These are phyloP conservation scores for Melierax canorus DNA, from an alignment of 2,113 vertebrate species.

Conservation along the genomic window DNA sequence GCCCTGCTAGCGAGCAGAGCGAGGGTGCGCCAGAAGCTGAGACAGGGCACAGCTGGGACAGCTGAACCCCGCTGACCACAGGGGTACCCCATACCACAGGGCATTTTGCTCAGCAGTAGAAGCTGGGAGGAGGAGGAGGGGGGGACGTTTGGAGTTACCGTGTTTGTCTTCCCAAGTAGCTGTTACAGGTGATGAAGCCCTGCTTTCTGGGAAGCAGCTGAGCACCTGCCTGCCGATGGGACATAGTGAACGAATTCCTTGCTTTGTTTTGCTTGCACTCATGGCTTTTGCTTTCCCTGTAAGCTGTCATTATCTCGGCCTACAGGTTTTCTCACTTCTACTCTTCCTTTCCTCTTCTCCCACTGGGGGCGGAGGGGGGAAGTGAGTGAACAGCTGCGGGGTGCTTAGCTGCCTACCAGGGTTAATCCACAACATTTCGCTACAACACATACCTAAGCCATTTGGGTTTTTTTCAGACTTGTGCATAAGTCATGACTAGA, in stretches of 20 bases:
- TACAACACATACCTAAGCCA: background rate
- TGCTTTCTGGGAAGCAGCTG: background rate
- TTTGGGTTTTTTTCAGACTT: background rate
- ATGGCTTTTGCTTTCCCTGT: background rate
- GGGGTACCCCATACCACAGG: too few relatives aligned
- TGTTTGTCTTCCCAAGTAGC: background rate
- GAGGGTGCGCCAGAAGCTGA: background rate
- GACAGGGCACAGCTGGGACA: too few relatives aligned
- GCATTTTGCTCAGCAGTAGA: background rate
- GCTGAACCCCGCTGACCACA: background rate
- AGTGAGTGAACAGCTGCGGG: background rate
- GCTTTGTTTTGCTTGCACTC: background rate
- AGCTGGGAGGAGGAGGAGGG: background rate
- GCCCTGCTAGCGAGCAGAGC: background rate
- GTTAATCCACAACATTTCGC: background rate
- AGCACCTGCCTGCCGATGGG: background rate
- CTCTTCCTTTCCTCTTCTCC: background rate
- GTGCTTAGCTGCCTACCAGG: background rate
- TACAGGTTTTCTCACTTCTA: background rate
- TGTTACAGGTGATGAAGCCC: background rate
- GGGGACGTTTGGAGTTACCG: background rate
- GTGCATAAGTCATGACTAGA: background rate
- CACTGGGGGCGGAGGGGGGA: rapidly evolving
- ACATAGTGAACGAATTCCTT: rapidly evolving
- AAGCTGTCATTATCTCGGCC: background rate